Base-by-base conservation (phyloP, 1,140 invertebrate genomes). In the Eriosoma lanigerum region DNA sequence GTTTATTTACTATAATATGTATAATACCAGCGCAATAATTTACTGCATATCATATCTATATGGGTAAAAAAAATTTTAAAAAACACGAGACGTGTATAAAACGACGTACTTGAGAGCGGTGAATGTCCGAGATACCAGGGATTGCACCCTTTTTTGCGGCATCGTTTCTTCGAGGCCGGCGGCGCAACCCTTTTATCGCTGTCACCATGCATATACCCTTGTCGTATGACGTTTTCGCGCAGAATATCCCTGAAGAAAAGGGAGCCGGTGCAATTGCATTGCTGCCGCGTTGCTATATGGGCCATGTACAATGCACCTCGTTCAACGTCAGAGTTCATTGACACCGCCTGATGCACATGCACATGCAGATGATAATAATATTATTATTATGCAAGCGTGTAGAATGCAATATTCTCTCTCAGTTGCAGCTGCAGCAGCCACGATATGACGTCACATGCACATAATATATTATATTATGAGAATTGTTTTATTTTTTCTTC, bases 321-420 rank as follows among this genome's bases (percentile, higher is more conserved):
- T 62, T 60, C 26, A 17, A n/a, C 21, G 24, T 29, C 46, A 52
- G 72, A 58, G 56, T 76, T 76, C 73, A 21, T 44, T 26, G 56
- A 76, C 56, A 46, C 56, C 29, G 73, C 32, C 29, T 54, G 73
- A 60, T 76, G 56, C 73, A 76, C 54, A 46, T 60, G 73, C 54
- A 58, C 54, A 46, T 60, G 73, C 54, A 58, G 32, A 50, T 48
- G 66, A 70, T 26, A 48, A 17, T 29, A 62, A 29, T 64, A 64
- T 68, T 66, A 52, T 72, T 56, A 58, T 76, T 76, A 60, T 60
- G 72, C 73, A 60, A 76, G 32, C 54, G 48, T 38, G 8, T 38
- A 68, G 24, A 70, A 50, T 70, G 66, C 66, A 70, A 70, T 70
- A 50, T 50, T 50, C 66, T 19, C 66, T 19, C 17, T 21, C 1